Conservation (phyloP, 2,888 invertebrate species). For the Uropetala carovei region DNA sequence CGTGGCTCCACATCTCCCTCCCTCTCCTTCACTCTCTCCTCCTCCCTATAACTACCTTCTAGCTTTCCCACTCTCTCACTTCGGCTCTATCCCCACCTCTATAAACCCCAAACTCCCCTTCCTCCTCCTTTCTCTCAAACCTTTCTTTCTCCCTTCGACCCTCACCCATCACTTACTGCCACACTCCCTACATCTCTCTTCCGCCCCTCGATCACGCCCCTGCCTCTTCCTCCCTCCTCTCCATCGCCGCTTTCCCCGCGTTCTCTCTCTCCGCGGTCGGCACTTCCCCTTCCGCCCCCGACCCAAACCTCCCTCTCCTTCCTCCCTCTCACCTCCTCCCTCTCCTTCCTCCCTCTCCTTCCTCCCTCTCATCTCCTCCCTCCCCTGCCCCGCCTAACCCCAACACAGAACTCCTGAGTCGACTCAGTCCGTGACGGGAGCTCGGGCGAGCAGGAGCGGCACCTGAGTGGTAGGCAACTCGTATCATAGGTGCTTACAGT, state of each 20-base stretch:
- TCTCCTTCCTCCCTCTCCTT: background rate
- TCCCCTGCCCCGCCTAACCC: background rate
- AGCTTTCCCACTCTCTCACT: background rate
- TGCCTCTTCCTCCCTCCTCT: background rate
- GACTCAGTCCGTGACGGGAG: conserved; percentile 53
- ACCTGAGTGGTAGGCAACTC: conserved; percentile 2
- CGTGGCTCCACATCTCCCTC: too few species aligned
- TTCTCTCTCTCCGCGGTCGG: background rate
- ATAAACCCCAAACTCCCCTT: too few species aligned
- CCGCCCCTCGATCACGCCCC: background rate
- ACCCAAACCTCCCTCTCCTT: background rate
- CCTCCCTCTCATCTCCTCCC: background rate
- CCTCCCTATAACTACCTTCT: background rate
- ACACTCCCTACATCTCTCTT: background rate
- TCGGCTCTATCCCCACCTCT: too few species aligned
- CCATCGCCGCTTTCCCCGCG: background rate
- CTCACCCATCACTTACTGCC: background rate
- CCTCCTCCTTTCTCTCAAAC: background rate
- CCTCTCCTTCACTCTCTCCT: background rate
- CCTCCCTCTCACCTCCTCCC: background rate
- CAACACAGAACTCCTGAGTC: background rate
- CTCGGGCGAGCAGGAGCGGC: background rate
- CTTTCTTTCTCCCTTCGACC: background rate
- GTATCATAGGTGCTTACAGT: background rate
- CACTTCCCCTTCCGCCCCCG: background rate